Base-by-base conservation (phyloP, 2,888 invertebrate species). In the Spodoptera picta region DNA sequence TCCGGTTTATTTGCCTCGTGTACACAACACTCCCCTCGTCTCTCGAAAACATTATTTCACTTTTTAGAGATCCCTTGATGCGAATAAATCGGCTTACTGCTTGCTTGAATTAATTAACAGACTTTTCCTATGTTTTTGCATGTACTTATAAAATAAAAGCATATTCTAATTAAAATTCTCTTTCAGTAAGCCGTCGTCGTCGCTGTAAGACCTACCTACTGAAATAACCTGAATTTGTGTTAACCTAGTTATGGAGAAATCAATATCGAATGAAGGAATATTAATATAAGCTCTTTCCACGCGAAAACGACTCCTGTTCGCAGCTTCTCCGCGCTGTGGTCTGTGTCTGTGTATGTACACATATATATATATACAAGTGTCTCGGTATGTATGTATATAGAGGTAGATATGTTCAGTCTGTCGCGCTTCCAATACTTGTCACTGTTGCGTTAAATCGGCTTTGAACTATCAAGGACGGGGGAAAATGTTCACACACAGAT, bases 201-300 rank as follows among this genome's bases (percentile, higher is more conserved):
- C 12, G 7, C 0, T 45, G 4, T 24, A 19, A 42, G 9, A 36
- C 36, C 36, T 36, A 9, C 36, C 36, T 9, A 36, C 7, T 36
- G 36, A 36, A 36, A 36, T 36, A 12, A 43, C 5, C 3, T 7
- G 9, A 51, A 51, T 24, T 19, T 19, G 42, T 7, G 24, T 41
- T n/a, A n/a, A 44, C 23, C 27, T n/a, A 23, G 3, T 45, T 42
- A 49, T 45, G 19, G 23, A 7, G 49, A 41, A 49, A 48, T 53
- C 42, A n/a, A 42, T 66, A 51, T 10, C 5, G 49, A 60, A 66
- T 45, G 53, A 53, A 69, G 10, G 31, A 49, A 36, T 24, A 61
- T 36, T 36, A 36, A 36, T 9, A 45, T 31, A 45, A 45, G 53
- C 31, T 19, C 19, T 45, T 19, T 42, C 41, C 41, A 31, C 12